Evolutionary conservation across 2,113 vertebrate genomes (phyloP).

Genomic region (Salvelinus namaycush): DNA sequence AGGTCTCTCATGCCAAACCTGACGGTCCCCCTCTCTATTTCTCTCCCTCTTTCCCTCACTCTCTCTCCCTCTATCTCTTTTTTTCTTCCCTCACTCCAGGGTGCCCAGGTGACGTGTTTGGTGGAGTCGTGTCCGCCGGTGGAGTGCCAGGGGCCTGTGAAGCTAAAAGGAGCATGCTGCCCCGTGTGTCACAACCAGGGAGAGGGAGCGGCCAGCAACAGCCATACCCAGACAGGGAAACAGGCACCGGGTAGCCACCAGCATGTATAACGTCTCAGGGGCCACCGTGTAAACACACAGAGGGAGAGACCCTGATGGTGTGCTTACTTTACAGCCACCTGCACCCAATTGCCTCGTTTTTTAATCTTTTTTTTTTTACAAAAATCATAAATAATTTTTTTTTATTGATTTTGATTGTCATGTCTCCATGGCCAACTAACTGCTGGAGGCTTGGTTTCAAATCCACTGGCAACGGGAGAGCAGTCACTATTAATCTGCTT

Average conservation of each 20-base stretch:
- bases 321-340: conserved; percentile 35
- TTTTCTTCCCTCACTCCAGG: conserved; percentile 65
- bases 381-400: conserved; percentile 31
- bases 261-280: conserved; percentile 64
- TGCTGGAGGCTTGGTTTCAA: conserved; percentile 47
- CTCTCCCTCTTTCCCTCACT: not conserved
- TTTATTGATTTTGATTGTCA: conserved; percentile 38
- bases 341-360: conserved; percentile 58
- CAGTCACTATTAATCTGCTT: conserved; percentile 19
- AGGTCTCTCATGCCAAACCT: conserved; percentile 6
- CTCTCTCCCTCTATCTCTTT: not conserved
- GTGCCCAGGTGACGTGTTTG: conserved; percentile 90
- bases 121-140: conserved; percentile 82
- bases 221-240: not conserved
- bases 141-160: conserved; percentile 77
- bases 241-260: conserved; percentile 22
- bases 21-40: not conserved
- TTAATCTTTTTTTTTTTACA: conserved; percentile 23
- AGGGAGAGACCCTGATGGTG: conserved; percentile 56
- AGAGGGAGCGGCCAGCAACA: conserved; percentile 42
- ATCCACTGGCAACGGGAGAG: conserved; percentile 34
- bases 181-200: conserved; percentile 75
- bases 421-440: conserved; percentile 38
- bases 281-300: conserved; percentile 31
- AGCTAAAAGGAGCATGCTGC: conserved; percentile 84